phyloP scores from a whole-genome alignment of 2,797 vertebrate species.

The Rhinichthys osculus region DNA sequence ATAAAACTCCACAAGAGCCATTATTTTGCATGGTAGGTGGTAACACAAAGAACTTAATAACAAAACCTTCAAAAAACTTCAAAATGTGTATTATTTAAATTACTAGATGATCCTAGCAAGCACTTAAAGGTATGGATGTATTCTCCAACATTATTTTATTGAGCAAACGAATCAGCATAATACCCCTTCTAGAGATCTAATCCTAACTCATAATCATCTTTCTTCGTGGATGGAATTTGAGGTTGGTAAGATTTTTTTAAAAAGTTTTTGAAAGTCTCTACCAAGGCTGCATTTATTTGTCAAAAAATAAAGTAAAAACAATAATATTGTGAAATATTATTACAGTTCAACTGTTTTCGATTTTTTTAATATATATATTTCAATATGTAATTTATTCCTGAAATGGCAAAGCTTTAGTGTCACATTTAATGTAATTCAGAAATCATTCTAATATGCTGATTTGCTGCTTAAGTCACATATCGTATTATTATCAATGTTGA shows the following conservation, averaged over 20 bases:
- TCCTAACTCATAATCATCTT: neutral
- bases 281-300: neutral
- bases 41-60: slow-evolving; percentile 22
- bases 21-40: slow-evolving; percentile 8
- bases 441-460: neutral
- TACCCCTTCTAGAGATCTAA: neutral
- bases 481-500: no score
- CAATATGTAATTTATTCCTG: neutral
- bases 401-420: neutral
- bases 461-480: neutral
- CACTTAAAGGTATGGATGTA: neutral
- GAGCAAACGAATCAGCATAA: neutral
- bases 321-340: neutral
- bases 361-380: no score
- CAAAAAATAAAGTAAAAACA: neutral
- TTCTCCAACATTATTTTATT: neutral
- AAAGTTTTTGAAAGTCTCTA: neutral
- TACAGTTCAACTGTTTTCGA: neutral
- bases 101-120: neutral
- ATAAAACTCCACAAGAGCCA: slow-evolving; percentile 48
- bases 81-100: neutral
- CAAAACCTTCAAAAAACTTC: neutral
- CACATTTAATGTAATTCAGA: neutral
- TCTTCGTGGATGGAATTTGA: neutral
- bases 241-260: neutral